Evolutionary conservation across 2,113 vertebrate genomes (phyloP).

Genomic region (Erythrolamprus reginae): DNA sequence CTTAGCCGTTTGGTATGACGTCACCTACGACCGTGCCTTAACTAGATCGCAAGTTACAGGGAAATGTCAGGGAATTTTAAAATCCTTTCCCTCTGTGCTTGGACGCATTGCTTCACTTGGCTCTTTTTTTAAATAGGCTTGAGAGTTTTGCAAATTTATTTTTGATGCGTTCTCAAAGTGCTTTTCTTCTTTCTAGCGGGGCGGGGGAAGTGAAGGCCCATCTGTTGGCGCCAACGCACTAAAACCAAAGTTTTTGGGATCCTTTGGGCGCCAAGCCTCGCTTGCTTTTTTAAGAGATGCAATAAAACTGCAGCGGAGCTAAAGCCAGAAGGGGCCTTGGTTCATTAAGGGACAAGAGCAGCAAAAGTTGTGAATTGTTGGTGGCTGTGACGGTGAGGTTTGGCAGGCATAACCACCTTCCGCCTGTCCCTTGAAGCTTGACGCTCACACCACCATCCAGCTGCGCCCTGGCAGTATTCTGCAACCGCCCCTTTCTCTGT

Average conservation of each 20-base stretch:
- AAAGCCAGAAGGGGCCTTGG: slow-evolving; percentile 15
- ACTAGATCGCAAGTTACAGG: no score
- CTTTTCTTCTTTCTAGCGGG: background rate
- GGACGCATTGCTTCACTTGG: slow-evolving; percentile 11
- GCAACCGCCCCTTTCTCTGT: no score
- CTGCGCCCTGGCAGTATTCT: no score
- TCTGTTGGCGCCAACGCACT: background rate
- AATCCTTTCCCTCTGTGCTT: no score
- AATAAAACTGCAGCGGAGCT: slow-evolving; percentile 27
- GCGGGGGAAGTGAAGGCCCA: slow-evolving; percentile 12
- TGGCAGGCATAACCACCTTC: background rate
- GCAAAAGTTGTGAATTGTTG: background rate
- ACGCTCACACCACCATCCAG: no score
- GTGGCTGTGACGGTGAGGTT: background rate
- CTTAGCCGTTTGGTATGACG: no score
- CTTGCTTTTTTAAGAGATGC: slow-evolving; percentile 23
- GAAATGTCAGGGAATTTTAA: no score
- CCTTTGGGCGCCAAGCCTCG: slow-evolving; percentile 36
- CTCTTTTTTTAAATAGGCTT: background rate
- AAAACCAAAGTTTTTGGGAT: slow-evolving; percentile 14
- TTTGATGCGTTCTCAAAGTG: background rate
- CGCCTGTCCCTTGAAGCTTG: no score
- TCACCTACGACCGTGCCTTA: no score
- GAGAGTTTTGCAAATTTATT: slow-evolving; percentile 6
- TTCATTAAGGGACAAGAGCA: slow-evolving; percentile 9